Conservation (phyloP, 1,140 invertebrate species). For the Pseudomyrmex flavicornis region DNA sequence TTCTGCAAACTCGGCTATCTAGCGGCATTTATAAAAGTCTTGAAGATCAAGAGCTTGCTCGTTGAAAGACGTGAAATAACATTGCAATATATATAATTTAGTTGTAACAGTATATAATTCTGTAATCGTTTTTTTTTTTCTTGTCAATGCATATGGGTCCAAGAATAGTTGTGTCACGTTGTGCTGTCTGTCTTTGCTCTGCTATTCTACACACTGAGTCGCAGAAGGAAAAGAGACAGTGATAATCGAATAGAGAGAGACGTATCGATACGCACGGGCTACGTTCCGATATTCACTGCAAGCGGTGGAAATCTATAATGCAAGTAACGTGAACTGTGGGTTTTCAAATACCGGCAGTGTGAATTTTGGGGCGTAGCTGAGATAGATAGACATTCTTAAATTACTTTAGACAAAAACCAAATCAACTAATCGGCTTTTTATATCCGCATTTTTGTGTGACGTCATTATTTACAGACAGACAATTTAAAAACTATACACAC, state of each 20-base stretch:
- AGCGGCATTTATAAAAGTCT: constrained; percentile 50
- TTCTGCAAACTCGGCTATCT: constrained; percentile 79
- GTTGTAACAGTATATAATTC: constrained; percentile 33
- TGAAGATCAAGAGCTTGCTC: constrained; percentile 49
- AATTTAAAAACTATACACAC: constrained; percentile 63
- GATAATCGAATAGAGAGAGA: constrained; percentile 62
- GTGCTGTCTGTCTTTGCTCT: constrained; percentile 76
- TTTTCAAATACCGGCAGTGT: no score
- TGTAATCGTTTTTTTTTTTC: constrained; percentile 28
- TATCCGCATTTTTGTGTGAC: not conserved
- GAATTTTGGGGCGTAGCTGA: no score
- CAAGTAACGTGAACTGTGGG: no score
- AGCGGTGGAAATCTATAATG: no score
- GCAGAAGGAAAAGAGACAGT: constrained; percentile 81
- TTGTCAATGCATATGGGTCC: constrained; percentile 82
- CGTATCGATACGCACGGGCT: not conserved
- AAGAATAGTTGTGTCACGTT: constrained; percentile 82
- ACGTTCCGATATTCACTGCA: no score
- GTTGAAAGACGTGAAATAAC: constrained; percentile 28
- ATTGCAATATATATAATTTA: constrained; percentile 13
- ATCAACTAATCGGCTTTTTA: not conserved
- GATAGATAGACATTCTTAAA: not conserved
- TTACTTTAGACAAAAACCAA: not conserved
- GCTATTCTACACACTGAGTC: constrained; percentile 72
- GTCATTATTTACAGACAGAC: constrained; percentile 10